phyloP scores from a whole-genome alignment of 1,140 invertebrate species.

The Temnothorax nylanderi region DNA sequence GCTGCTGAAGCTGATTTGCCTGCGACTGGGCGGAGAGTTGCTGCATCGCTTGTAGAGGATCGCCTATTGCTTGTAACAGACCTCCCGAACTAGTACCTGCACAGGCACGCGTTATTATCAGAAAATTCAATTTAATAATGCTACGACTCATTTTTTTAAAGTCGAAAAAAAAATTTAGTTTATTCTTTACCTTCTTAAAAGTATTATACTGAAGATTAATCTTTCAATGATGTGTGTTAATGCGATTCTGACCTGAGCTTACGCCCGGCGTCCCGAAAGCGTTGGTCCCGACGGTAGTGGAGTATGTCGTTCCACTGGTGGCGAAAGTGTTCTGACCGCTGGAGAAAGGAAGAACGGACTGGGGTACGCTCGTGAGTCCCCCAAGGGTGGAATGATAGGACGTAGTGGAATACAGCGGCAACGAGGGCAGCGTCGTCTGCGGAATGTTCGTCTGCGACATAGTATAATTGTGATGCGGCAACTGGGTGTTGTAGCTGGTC shows the following conservation, averaged over 20 bases:
- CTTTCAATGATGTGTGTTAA: neutral
- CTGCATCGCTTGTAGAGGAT: conserved; percentile 84
- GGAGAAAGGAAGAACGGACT: conserved; percentile 81
- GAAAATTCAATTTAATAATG: neutral
- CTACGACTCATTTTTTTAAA: neutral
- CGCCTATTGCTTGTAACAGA: conserved; percentile 82
- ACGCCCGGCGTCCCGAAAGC: conserved; percentile 82
- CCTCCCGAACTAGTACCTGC: conserved; percentile 80
- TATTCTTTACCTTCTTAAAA: neutral
- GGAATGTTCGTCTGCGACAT: conserved; percentile 78
- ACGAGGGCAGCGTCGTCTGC: conserved; percentile 79
- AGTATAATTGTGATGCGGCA: conserved; percentile 81
- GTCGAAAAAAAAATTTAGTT: neutral
- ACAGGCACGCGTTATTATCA: neutral
- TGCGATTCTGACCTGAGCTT: conserved; percentile 76
- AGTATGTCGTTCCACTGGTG: conserved; percentile 81
- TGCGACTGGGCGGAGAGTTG: conserved; percentile 84
- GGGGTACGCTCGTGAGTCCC: conserved; percentile 77
- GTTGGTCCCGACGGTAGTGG: conserved; percentile 83
- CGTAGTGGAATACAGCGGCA: conserved; percentile 81
- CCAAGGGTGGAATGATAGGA: conserved; percentile 82
- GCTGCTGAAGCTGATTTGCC: conserved; percentile 84
- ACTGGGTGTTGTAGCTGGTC: conserved; percentile 76
- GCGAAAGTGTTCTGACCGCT: conserved; percentile 80
- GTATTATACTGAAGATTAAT: neutral